Conservation (phyloP, 2,113 vertebrate genomes). For the Rhizomys pruinosus region DNA sequence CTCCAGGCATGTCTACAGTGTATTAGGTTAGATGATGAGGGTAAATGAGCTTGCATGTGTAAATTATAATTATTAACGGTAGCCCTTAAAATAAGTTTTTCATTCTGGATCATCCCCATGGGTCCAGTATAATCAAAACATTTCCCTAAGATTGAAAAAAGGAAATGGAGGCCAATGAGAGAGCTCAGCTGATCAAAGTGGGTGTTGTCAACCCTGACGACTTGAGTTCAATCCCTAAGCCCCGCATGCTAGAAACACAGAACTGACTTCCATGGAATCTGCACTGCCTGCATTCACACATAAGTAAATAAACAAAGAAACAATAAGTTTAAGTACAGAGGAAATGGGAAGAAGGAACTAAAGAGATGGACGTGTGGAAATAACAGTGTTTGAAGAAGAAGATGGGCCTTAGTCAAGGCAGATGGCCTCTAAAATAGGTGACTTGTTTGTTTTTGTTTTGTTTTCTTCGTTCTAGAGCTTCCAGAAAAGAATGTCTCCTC, state of each 20-base stretch:
- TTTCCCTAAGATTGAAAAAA: neutral
- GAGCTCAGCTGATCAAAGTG: neutral
- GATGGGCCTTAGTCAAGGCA: neutral
- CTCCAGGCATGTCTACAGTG: neutral
- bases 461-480: neutral
- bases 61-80: neutral
- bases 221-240: neutral
- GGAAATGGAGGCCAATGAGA: neutral
- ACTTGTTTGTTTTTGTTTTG: too few relatives aligned
- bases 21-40: neutral
- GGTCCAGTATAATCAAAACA: neutral
- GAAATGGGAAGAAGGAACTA: neutral
- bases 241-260: too few relatives aligned
- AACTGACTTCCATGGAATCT: too few relatives aligned
- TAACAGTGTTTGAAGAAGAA: neutral
- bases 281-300: too few relatives aligned
- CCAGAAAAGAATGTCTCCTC: neutral
- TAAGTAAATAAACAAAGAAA: too few relatives aligned
- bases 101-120: neutral
- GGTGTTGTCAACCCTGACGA: neutral
- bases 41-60: neutral
- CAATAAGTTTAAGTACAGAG: neutral
- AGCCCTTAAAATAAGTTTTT: neutral
- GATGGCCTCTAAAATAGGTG: neutral
- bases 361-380: neutral